These are phyloP conservation scores for Colistium nudipinnis DNA, from an alignment of 2,113 vertebrate genomes.

Conservation along the genomic window DNA sequence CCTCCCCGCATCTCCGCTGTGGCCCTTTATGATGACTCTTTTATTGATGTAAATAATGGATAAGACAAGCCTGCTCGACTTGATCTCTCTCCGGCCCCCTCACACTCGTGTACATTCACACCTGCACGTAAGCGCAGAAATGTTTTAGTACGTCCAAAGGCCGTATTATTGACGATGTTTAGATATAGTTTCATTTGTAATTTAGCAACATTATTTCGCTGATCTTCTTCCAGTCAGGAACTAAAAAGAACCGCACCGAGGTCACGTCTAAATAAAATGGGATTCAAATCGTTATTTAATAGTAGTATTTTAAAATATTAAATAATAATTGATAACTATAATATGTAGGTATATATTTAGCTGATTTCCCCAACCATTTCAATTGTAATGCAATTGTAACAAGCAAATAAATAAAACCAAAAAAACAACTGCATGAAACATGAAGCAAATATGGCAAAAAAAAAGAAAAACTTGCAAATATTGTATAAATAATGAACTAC, in stretches of 20 bases:
- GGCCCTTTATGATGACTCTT: slow-evolving; percentile 78
- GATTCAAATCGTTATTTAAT: background rate
- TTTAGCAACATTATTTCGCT: slow-evolving; percentile 25
- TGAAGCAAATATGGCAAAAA: background rate
- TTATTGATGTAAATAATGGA: slow-evolving; percentile 77
- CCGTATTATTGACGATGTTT: too few relatives aligned
- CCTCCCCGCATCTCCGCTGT: slow-evolving; percentile 80
- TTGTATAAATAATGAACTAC: too few relatives aligned
- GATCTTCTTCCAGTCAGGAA: slow-evolving; percentile 12
- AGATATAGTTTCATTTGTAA: too few relatives aligned
- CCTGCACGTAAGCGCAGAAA: background rate
- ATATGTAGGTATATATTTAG: too few relatives aligned
- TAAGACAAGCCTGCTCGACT: slow-evolving; percentile 45
- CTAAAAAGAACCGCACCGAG: background rate
- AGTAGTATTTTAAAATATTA: too few relatives aligned
- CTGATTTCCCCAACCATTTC: too few relatives aligned
- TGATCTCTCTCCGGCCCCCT: slow-evolving; percentile 17
- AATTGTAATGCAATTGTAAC: too few relatives aligned
- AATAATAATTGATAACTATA: too few relatives aligned
- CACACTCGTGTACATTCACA: background rate
- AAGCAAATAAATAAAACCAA: background rate
- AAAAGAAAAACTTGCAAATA: background rate
- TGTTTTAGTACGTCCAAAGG: too few relatives aligned
- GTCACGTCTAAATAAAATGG: slow-evolving; percentile 1
- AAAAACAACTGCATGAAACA: background rate